A percentile compares a stretch with the other conserved stretches of the same genome.
Conservation (phyloP, 2,888 invertebrate species). For the Lissonota sp. region DNA sequence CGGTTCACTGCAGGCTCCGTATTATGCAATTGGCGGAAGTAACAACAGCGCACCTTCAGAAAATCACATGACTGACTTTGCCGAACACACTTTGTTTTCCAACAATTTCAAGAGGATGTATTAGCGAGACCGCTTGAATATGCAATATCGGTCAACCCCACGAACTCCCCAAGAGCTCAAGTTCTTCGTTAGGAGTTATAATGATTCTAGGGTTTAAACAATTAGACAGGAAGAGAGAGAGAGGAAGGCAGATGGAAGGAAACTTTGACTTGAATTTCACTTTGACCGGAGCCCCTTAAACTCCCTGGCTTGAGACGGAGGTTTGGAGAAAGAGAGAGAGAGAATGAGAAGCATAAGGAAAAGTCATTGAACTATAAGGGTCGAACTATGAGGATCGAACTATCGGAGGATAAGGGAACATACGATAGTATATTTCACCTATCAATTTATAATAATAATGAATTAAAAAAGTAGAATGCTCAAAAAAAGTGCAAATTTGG, state of each 20-base stretch:
- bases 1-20: too few relatives aligned
- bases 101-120: not conserved
- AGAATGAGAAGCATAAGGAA: not conserved
- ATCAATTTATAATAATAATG: too few relatives aligned
- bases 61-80: too few relatives aligned
- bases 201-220: constrained; percentile 37
- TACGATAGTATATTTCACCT: too few relatives aligned
- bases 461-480: too few relatives aligned
- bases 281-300: constrained; percentile 39
- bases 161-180: constrained; percentile 9
- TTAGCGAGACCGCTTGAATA: not conserved
- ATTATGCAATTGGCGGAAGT: too few relatives aligned
- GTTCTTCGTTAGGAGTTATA: constrained; percentile 56
- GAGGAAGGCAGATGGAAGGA: constrained; percentile 44
- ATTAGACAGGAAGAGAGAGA: constrained; percentile 14
- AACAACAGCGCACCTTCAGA: too few relatives aligned
- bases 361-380: not conserved
- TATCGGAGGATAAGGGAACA: too few relatives aligned
- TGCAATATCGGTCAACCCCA: constrained; percentile 52
- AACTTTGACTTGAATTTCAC: constrained; percentile 70
- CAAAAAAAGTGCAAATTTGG: too few relatives aligned
- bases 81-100: not conserved
- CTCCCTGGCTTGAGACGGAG: constrained; percentile 30
- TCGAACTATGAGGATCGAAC: too few relatives aligned
- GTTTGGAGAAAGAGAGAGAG: not conserved